Percentiles rank a stretch among this genome's conserved stretches.
Conservation (phyloP, 2,797 vertebrate genomes). For the Columba guinea region DNA sequence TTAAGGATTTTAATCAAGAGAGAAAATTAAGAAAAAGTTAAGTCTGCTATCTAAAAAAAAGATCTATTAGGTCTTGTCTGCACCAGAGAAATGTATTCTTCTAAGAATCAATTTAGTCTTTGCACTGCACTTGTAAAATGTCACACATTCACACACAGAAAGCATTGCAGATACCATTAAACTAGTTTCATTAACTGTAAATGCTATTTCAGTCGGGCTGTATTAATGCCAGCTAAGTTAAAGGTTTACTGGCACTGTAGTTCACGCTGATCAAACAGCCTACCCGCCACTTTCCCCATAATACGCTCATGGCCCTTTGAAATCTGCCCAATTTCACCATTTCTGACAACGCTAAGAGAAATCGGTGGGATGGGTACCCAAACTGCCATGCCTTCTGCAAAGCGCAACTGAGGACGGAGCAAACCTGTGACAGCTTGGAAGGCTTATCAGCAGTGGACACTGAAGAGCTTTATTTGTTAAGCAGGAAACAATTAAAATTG, state of each 20-base stretch:
- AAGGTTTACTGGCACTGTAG: conserved; percentile 9
- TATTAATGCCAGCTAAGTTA: conserved; percentile 28
- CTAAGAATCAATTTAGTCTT: conserved; percentile 64
- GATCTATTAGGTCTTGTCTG: conserved; percentile 59
- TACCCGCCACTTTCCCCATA: background rate
- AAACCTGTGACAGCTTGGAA: background rate
- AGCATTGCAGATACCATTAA: conserved; percentile 49
- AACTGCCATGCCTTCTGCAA: background rate
- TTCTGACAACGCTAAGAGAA: background rate
- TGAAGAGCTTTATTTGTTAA: background rate
- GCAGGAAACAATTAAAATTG: background rate
- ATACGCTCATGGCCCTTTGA: background rate
- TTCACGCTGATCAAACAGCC: conserved; percentile 5
- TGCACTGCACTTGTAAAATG: conserved; percentile 50
- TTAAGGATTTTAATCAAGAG: conserved; percentile 64
- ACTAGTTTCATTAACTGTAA: conserved; percentile 56
- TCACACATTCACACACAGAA: conserved; percentile 45
- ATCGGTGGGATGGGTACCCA: background rate
- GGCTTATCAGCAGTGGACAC: background rate
- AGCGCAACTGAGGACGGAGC: background rate
- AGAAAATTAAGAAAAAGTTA: conserved; percentile 70
- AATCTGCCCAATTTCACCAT: background rate
- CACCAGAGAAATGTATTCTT: conserved; percentile 61
- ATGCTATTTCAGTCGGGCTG: conserved; percentile 11
- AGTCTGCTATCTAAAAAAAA: conserved; percentile 41